A percentile compares a stretch with the other conserved stretches of the same genome.
Conservation (phyloP, 2,113 vertebrate genomes). For the Haplochromis burtoni region DNA sequence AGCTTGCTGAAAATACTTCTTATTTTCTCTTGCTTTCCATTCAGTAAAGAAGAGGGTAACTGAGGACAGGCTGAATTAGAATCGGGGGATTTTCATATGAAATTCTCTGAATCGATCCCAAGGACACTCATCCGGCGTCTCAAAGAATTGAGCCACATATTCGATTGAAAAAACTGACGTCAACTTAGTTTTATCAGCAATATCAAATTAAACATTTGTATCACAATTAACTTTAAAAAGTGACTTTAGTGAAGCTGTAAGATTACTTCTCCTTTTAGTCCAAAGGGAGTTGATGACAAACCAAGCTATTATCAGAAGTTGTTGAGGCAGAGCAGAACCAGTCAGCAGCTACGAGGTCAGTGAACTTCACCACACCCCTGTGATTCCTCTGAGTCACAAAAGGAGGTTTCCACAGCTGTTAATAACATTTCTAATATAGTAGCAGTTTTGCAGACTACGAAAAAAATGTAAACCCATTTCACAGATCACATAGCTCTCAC, state of each 20-base stretch:
- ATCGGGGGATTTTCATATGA: background rate
- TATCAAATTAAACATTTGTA: background rate
- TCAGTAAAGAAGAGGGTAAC: background rate
- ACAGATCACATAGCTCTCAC: background rate
- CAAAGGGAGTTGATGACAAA: background rate
- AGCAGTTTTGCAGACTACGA: background rate
- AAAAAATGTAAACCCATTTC: background rate
- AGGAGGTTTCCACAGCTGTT: background rate
- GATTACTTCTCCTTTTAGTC: background rate
- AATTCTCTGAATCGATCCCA: slow-evolving; percentile 26
- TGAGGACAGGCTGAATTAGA: slow-evolving; percentile 17
- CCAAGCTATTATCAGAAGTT: slow-evolving; percentile 12
- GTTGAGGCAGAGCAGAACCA: slow-evolving; percentile 11
- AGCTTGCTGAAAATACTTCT: background rate
- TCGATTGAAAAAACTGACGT: background rate
- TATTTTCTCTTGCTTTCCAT: background rate
- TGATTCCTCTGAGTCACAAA: slow-evolving; percentile 9
- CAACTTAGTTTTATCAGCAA: background rate
- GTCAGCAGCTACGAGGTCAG: slow-evolving; percentile 32
- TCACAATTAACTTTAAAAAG: background rate
- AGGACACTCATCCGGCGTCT: slow-evolving; percentile 18
- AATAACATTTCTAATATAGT: background rate
- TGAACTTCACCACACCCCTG: slow-evolving; percentile 51
- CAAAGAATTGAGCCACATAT: slow-evolving; percentile 25
- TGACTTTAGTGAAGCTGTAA: background rate